Evolutionary conservation across 2,113 vertebrate genomes (phyloP).

Genomic region (Neodon shergylaensis): DNA sequence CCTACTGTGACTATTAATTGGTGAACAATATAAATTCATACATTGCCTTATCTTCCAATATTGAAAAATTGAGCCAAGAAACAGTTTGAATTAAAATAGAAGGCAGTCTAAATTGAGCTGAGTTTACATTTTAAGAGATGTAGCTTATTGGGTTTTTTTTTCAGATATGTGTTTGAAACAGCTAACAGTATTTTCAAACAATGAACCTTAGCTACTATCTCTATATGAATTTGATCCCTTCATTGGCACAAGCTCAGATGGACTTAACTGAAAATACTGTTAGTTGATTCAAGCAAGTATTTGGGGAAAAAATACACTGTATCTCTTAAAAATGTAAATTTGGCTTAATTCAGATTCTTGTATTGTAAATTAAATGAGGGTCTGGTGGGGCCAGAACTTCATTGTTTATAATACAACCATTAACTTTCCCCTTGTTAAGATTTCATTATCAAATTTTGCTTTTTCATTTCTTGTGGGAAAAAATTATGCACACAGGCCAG

Average conservation of each 20-base stretch:
- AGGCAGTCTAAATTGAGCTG: background rate
- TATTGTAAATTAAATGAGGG: background rate
- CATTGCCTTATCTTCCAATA: background rate
- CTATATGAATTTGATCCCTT: background rate
- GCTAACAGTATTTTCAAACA: background rate
- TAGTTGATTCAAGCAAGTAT: background rate
- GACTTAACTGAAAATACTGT: background rate
- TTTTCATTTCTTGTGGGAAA: background rate
- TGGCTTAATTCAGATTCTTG: background rate
- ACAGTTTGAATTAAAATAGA: constrained; percentile 31
- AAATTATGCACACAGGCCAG: background rate
- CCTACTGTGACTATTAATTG: constrained; percentile 9
- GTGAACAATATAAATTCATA: background rate
- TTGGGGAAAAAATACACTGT: background rate
- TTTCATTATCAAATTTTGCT: background rate
- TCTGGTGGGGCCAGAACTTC: background rate
- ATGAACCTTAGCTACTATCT: background rate
- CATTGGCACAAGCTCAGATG: background rate
- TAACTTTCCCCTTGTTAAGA: background rate
- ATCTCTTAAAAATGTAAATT: background rate
- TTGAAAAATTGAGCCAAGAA: constrained; percentile 40
- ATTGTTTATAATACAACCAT: constrained; percentile 21
- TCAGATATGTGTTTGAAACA: background rate
- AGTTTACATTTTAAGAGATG: background rate
- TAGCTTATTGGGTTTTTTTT: background rate